phyloP scores from a whole-genome alignment of 2,888 invertebrate species.

The Hemicrepidius hirtus region DNA sequence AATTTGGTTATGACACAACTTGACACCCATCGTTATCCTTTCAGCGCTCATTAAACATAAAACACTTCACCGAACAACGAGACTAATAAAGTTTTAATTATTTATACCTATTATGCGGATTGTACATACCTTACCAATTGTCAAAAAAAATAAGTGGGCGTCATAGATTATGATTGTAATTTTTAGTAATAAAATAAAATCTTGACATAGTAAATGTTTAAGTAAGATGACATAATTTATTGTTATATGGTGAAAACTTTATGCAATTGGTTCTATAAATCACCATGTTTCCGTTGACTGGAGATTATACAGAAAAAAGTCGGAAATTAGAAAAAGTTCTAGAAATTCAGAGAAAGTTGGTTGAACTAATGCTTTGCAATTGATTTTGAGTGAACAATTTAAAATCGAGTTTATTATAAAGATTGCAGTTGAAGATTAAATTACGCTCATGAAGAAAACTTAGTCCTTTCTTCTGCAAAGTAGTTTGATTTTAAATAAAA shows the following conservation, averaged over 20 bases:
- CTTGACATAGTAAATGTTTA: slow-evolving; percentile 1
- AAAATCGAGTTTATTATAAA: too few relatives aligned
- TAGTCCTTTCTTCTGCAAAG: too few relatives aligned
- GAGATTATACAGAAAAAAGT: not conserved
- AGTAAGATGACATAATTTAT: slow-evolving; percentile 19
- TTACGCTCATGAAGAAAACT: too few relatives aligned
- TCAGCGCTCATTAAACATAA: slow-evolving; percentile 28
- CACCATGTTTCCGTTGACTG: not conserved
- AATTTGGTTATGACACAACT: slow-evolving; percentile 35
- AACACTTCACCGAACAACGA: slow-evolving; percentile 41
- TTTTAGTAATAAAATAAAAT: slow-evolving; percentile 5
- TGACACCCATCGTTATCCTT: slow-evolving; percentile 31
- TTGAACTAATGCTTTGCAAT: too few relatives aligned
- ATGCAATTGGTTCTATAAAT: slow-evolving; percentile 3
- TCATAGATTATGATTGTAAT: slow-evolving; percentile 2
- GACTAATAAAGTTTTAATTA: slow-evolving; percentile 47
- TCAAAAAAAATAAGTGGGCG: slow-evolving; percentile 5
- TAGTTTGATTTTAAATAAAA: too few relatives aligned
- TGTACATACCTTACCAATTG: not conserved
- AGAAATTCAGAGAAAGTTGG: slow-evolving; percentile 17
- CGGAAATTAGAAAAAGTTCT: slow-evolving; percentile 18
- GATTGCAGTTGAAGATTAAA: too few relatives aligned
- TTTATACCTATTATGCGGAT: slow-evolving; percentile 2
- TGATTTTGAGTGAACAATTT: too few relatives aligned
- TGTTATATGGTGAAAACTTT: slow-evolving; percentile 4